phyloP scores from a whole-genome alignment of 2,113 vertebrate genomes.

The Pholis gunnellus region DNA sequence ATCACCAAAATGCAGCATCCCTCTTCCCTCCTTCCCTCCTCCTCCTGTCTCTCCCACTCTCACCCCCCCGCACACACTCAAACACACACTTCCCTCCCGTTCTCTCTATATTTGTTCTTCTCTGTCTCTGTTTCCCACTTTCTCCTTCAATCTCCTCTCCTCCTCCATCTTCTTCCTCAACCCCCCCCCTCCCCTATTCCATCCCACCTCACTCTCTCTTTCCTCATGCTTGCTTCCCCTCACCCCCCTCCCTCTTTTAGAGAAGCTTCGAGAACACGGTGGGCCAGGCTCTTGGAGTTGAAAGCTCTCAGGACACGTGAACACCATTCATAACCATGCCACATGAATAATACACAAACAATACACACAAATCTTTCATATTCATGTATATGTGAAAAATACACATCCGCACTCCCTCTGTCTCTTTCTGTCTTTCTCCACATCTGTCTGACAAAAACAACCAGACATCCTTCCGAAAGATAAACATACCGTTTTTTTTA shows the following conservation, averaged over 20 bases:
- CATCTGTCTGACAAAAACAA: conserved; percentile 38
- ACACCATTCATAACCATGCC: conserved; percentile 62
- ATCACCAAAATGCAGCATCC: conserved; percentile 73
- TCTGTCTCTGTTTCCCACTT: conserved; percentile 26
- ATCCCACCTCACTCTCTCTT: conserved; percentile 26
- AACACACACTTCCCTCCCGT: conserved; percentile 1
- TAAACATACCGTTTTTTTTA: conserved; percentile 29
- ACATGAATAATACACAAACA: conserved; percentile 66
- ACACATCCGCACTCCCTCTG: neutral
- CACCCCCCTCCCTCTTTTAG: conserved; percentile 8
- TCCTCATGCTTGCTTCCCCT: neutral
- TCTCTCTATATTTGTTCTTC: conserved; percentile 62
- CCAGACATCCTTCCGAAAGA: conserved; percentile 35
- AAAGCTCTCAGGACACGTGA: conserved; percentile 62
- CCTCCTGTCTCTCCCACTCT: conserved; percentile 31
- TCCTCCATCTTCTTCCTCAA: conserved; percentile 5
- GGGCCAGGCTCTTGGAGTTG: conserved; percentile 41
- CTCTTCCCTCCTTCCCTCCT: conserved; percentile 33
- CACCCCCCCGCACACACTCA: neutral
- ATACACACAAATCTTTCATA: conserved; percentile 48
- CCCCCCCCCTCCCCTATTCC: conserved; percentile 16
- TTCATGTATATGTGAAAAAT: conserved; percentile 23
- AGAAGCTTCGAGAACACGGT: conserved; percentile 73
- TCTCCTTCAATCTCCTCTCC: conserved; percentile 29
- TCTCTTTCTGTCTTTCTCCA: neutral